Conservation (phyloP, 2,888 invertebrate genomes). For the Harmothoe impar region DNA sequence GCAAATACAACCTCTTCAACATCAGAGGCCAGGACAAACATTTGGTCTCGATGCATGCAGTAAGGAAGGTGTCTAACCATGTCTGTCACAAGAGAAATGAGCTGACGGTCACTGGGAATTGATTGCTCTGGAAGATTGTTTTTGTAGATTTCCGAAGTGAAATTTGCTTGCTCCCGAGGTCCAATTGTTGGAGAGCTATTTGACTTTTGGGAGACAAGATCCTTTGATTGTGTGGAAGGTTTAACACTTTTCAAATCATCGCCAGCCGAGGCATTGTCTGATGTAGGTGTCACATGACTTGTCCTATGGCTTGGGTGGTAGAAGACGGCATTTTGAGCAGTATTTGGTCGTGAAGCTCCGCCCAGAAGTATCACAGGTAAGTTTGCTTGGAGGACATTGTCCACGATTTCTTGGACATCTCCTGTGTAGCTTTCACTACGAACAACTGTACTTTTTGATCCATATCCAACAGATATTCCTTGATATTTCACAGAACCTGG, state of each 20-base stretch:
- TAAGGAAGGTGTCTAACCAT: not conserved
- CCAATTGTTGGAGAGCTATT: too few species aligned
- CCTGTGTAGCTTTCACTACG: slow-evolving; percentile 33
- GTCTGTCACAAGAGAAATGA: not conserved
- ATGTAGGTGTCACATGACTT: too few species aligned
- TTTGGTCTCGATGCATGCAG: not conserved
- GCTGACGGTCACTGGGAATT: not conserved
- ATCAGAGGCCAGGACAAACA: slow-evolving; percentile 22
- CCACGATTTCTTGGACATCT: slow-evolving; percentile 34
- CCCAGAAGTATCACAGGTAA: slow-evolving; percentile 18
- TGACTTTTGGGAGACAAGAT: too few species aligned
- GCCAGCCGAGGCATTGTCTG: too few species aligned
- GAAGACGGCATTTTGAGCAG: too few species aligned
- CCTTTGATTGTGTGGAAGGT: too few species aligned
- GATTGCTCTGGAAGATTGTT: not conserved
- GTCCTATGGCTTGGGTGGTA: too few species aligned
- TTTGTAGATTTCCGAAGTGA: not conserved
- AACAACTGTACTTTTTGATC: not conserved
- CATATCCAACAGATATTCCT: not conserved
- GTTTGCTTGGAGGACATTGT: slow-evolving; percentile 30
- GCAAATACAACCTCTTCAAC: slow-evolving; percentile 21
- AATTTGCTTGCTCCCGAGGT: too few species aligned
- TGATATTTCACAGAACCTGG: not conserved
- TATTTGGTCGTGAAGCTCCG: too few species aligned
- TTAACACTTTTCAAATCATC: too few species aligned